phyloP scores from a whole-genome alignment of 2,113 vertebrate species.

The Corythornis vintsioides region DNA sequence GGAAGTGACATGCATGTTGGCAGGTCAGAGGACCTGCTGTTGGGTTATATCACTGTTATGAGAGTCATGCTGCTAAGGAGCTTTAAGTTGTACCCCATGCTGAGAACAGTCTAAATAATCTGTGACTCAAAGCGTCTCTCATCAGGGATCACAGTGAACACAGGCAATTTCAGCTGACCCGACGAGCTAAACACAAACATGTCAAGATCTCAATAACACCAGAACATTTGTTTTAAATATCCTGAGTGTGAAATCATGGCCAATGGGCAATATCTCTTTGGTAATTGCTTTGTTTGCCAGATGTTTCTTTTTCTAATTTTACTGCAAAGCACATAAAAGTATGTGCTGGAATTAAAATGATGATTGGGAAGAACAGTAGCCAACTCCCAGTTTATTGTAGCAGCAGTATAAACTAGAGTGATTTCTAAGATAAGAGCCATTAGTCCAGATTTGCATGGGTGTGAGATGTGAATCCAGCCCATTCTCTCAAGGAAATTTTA shows the following conservation, averaged over 20 bases:
- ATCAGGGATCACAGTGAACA: conserved; percentile 52
- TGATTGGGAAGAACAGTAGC: not conserved
- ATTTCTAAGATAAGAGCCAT: not conserved
- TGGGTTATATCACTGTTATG: conserved; percentile 68
- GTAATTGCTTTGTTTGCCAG: conserved; percentile 19
- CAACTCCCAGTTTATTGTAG: not conserved
- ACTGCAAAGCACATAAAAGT: not conserved
- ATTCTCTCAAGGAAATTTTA: not conserved
- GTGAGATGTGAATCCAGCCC: not conserved
- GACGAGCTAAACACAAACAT: conserved; percentile 54
- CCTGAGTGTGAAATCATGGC: conserved; percentile 26
- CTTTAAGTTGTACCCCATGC: conserved; percentile 59
- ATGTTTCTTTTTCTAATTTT: conserved; percentile 46
- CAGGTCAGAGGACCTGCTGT: conserved; percentile 66
- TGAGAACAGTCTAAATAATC: conserved; percentile 70
- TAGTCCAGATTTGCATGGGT: not conserved
- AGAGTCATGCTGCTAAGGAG: conserved; percentile 65
- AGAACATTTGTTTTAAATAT: conserved; percentile 63
- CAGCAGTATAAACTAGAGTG: not conserved
- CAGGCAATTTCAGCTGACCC: conserved; percentile 48
- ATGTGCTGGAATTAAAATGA: conserved; percentile 3
- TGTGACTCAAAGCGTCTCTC: conserved; percentile 66
- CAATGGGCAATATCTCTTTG: conserved; percentile 22
- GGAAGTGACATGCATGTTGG: not conserved
- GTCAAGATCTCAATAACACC: conserved; percentile 55